A percentile compares a stretch with the other conserved stretches of the same genome.
Evolutionary conservation across 2,888 invertebrate genomes (phyloP).

Genomic region (Calliphora vomitoria): DNA sequence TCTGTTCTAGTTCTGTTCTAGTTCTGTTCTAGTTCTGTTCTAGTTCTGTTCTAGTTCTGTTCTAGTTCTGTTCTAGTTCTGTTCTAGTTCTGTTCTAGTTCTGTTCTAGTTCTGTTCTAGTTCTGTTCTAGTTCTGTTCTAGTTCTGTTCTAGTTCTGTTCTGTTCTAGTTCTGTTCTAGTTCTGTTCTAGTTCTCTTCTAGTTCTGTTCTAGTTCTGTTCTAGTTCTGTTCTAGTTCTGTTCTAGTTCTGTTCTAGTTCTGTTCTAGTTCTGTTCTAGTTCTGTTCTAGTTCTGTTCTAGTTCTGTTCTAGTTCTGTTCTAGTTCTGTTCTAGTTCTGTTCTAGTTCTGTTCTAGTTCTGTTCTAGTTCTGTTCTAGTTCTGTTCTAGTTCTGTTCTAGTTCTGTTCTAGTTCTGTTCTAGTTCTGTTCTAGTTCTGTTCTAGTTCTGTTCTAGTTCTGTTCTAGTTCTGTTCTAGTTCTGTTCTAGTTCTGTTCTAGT

Average conservation of each 20-base stretch:
- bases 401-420: not conserved
- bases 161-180: not conserved
- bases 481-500: not conserved
- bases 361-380: not conserved
- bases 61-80: not conserved
- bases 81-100: not conserved
- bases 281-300: not conserved
- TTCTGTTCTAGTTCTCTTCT: not conserved
- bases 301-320: not conserved
- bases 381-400: not conserved
- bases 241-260: not conserved
- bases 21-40: not conserved
- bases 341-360: not conserved
- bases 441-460: not conserved
- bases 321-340: not conserved
- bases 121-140: not conserved
- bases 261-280: not conserved
- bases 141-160: not conserved
- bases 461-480: constrained; percentile 8
- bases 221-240: not conserved
- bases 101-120: not conserved
- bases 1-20: not conserved
- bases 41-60: not conserved
- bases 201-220: not conserved
- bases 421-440: not conserved